phyloP scores from a whole-genome alignment of 2,113 vertebrate genomes.

The Pedetes capensis region DNA sequence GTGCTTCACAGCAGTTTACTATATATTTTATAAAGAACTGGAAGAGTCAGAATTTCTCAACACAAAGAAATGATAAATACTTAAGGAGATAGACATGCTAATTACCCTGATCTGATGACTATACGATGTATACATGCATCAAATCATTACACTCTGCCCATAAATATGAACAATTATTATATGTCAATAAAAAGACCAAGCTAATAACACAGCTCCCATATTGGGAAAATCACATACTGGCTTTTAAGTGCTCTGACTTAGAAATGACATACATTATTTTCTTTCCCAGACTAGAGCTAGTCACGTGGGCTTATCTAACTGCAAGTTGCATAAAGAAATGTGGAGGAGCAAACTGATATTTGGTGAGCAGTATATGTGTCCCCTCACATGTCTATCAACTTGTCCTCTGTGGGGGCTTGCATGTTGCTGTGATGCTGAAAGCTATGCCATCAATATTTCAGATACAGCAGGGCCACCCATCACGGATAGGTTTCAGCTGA shows the following conservation, averaged over 20 bases:
- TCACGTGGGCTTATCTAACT: background rate
- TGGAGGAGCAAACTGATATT: background rate
- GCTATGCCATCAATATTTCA: too few relatives aligned
- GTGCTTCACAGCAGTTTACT: background rate
- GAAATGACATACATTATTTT: background rate
- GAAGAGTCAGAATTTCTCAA: background rate
- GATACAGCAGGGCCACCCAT: too few relatives aligned
- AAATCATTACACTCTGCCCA: background rate
- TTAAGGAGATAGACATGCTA: background rate
- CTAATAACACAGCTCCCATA: background rate
- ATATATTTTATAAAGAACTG: background rate
- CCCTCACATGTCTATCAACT: too few relatives aligned
- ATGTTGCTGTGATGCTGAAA: too few relatives aligned
- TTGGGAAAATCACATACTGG: background rate
- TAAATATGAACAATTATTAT: background rate
- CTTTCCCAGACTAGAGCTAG: background rate
- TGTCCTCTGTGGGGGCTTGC: too few relatives aligned
- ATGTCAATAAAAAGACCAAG: background rate
- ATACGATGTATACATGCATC: background rate
- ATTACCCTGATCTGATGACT: background rate
- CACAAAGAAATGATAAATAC: background rate
- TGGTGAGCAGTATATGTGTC: background rate
- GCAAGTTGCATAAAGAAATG: background rate
- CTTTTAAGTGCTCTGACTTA: background rate
- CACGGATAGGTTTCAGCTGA: too few relatives aligned